Base-by-base conservation (phyloP, 2,888 invertebrate species). In the Mesochorus sp. region DNA sequence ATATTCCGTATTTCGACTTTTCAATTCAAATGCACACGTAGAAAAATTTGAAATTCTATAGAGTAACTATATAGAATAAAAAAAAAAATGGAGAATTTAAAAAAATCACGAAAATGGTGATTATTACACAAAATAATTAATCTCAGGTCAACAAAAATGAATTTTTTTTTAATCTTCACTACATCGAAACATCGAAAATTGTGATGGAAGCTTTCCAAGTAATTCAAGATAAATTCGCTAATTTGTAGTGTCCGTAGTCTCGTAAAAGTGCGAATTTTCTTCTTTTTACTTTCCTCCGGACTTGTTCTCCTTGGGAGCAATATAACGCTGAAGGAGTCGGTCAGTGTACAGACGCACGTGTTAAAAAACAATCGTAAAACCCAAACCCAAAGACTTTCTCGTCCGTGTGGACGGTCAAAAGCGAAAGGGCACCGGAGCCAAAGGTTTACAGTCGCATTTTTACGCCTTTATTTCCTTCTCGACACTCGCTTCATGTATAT, bases 171-270 rank as follows among this genome's bases (percentile, higher is more conserved):
- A n/a, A 19, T 61, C 28, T 70, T 26, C 21, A 14, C 17, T n/a
- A 6, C 3, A 59, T 21, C 12, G 19, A 12, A 55, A 21, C 8
- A 1, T 3, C n/a, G 51, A 10, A 31, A 71, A 76, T 76, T 66
- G 55, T 53, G 49, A 64, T 70, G 51, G 49, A 66, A 66, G 42
- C 47, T 64, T 49, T 24, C 34, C 14, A 17, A 26, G 42, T 47
- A 26, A 12, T 47, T 19, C 26, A n/a, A 19, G 51, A 64, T 47
- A 64, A 64, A 55, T 76, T 31, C 57, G 51, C 64, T 66, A 66
- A 76, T 76, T 71, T n/a, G n/a, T n/a, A 59, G 57, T 42, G 39
- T 64, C 49, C 49, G 49, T 59, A 67, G 24, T 42, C 62, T 64
- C 75, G 68, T 75, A 67, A 74, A 31, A 49, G 14, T 42, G 2